These are phyloP conservation scores for Tanaodytes sp. DNA, from an alignment of 2,888 invertebrate genomes.

Conservation along the genomic window DNA sequence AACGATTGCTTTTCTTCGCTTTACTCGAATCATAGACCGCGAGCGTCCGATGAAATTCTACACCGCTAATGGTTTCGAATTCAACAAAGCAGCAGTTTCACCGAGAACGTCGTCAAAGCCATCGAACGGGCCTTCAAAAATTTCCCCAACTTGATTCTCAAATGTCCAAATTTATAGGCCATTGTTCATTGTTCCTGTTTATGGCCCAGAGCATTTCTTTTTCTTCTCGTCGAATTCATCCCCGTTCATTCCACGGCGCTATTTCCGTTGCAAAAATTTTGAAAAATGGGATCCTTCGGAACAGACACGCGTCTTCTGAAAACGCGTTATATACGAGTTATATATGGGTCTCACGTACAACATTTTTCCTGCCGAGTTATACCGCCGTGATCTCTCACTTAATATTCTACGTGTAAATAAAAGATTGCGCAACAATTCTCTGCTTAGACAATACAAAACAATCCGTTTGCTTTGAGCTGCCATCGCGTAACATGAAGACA, in stretches of 20 bases:
- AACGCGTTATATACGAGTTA: constrained; percentile 7
- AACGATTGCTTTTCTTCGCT: too few relatives aligned
- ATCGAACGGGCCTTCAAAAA: constrained; percentile 21
- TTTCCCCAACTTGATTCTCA: constrained; percentile 16
- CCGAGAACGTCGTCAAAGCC: constrained; percentile 11
- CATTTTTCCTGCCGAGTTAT: constrained; percentile 12
- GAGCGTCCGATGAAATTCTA: constrained; percentile 36
- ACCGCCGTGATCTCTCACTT: constrained; percentile 20
- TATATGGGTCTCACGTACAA: constrained; percentile 1
- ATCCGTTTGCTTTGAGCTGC: too few relatives aligned
- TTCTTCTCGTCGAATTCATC: background rate
- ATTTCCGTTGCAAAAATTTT: constrained; percentile 14
- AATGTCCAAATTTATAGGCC: constrained; percentile 13
- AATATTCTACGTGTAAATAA: constrained; percentile 48
- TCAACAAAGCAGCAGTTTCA: constrained; percentile 23
- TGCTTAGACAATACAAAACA: constrained; percentile 25
- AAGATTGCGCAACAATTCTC: too few relatives aligned
- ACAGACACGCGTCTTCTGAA: constrained; percentile 10
- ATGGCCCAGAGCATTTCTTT: background rate
- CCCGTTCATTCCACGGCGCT: background rate
- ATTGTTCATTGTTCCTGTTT: constrained; percentile 33
- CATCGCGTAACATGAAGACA: too few relatives aligned
- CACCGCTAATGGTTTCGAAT: constrained; percentile 32
- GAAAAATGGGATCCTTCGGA: background rate
- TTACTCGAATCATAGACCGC: constrained; percentile 32